A percentile compares a stretch with the other conserved stretches of the same genome.
Evolutionary conservation across 2,888 invertebrate genomes (phyloP).

Genomic region (Oligia strigilis): DNA sequence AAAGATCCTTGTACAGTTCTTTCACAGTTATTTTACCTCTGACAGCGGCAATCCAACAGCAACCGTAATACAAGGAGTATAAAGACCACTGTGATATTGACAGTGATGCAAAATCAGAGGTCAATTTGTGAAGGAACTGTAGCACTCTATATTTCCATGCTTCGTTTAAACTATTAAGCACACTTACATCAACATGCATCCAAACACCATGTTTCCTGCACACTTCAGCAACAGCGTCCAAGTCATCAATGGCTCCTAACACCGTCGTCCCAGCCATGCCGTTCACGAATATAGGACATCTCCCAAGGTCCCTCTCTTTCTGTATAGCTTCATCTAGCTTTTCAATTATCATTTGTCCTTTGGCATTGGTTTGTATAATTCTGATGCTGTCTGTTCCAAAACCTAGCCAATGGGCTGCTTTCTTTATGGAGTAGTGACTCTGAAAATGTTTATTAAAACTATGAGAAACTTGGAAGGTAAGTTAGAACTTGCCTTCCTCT

Average conservation of each 20-base stretch:
- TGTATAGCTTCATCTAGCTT: slow-evolving; percentile 91
- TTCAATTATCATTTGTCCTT: slow-evolving; percentile 92
- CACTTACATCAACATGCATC: slow-evolving; percentile 95
- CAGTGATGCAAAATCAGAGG: no score
- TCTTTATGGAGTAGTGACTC: slow-evolving; percentile 95
- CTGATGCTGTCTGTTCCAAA: slow-evolving; percentile 94
- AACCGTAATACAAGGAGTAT: no score
- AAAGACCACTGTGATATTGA: no score
- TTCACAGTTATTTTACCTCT: no score
- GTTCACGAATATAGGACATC: slow-evolving; percentile 93
- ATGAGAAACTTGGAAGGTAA: background rate
- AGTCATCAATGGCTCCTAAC: slow-evolving; percentile 95
- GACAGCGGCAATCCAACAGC: no score
- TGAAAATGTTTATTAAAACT: slow-evolving; percentile 71
- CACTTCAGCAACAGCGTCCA: slow-evolving; percentile 92
- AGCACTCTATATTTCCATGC: background rate
- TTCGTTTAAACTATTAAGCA: background rate
- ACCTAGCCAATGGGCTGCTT: slow-evolving; percentile 95
- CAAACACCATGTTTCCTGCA: slow-evolving; percentile 93
- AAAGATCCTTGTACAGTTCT: no score
- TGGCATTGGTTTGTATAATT: slow-evolving; percentile 92
- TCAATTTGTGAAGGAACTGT: no score
- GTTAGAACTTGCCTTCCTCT: background rate
- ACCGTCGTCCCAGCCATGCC: slow-evolving; percentile 96
- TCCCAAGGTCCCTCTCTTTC: slow-evolving; percentile 84